Base-by-base conservation (phyloP, 2,797 vertebrate species). In the Manis crassicaudata region DNA sequence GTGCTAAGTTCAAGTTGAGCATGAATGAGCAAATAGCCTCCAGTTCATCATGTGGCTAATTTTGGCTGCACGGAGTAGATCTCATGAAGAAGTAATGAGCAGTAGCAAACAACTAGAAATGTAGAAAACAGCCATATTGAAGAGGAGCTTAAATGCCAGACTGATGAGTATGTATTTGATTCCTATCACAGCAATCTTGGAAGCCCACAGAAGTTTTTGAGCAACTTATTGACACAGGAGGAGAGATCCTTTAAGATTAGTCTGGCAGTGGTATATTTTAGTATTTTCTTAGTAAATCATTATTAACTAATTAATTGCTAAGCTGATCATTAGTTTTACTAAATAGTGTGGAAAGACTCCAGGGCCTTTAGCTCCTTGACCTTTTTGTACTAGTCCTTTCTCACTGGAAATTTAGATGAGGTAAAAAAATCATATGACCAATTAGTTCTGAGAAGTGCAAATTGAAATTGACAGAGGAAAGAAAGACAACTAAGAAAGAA, bases 231-330 rank as follows among this genome's bases (percentile, higher is more conserved):
- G 81, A 73, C 23, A 54, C 46, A 32, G 58, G 1, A 23, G 50
- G 73, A 93, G 56, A 88, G 20, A 88, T 90, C 58, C 35, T 65
- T 83, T 94, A 90, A 96, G 58, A 91, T 77, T 89, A 96, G 72
- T 88, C 50, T 95, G 63, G 60, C 20, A 95, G 67, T 79, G 70
- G 17, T 10, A 0, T 94, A 56, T 79, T 23, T 96, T 94, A 63
- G 27, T 65, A 58, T 87, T 40, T 92, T 82, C 60, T 91, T 90
- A 90, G 52, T 73, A 81, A 96, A 83, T 88, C 46, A 83, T 83
- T 94, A 92, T 92, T 95, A 88, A 65, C 27, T 79, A 95, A 96
- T 93, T 73, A 94, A 90, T 89, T 93, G 27, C 21, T 60, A 90
- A 93, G 29, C 56, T 68, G 21, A 80, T 80, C 82, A 82, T 94